Base-by-base conservation (phyloP, 2,888 invertebrate genomes). In the Stratiomys singularior region DNA sequence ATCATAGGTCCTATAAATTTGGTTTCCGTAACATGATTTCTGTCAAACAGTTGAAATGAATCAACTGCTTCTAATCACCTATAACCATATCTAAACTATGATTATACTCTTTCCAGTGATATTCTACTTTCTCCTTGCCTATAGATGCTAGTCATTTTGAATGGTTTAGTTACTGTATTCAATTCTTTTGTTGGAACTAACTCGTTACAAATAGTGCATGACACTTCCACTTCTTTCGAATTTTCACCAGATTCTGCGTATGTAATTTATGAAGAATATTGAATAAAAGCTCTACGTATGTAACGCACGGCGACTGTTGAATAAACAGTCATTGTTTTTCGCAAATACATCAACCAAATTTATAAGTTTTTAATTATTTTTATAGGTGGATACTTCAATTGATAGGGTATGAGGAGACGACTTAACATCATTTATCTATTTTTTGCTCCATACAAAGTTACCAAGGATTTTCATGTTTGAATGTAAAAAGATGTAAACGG, bases 301-400 rank as follows among this genome's bases (percentile, higher is more conserved):
- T 69, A 69, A 69, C 69, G 25, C 69, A 64, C 28, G 64, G 64
- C 18, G 30, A 25, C 25, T 21, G 4, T 60, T 30, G n/a, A 11
- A 64, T 9, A 15, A 28, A n/a, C 23, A 30, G 2, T 9, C 28
- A 30, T 21, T 13, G 37, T 37, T 37, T 37, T 37, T 25, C 64
- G 18, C 15, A 18, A 46, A 60, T 7, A n/a, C 1, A 69, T 67
- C 21, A 69, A 25, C 21, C 11, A 15, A 47, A 5, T 23, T 37
- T 28, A 7, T 46, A 47, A 47, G 47, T 46, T 47, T 46, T 66
- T 21, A 69, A 44, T 60, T 76, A 47, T 78, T 79, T 78, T 81
- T 81, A 64, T 82, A 82, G 82, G 82, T 82, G 82, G 82, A 81
- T 82, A 74, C 77, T 81, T 37, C 80, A 81, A 76, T 79, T 81